Conservation (phyloP, 2,797 vertebrate species). For the Otolemur crassicaudatus region DNA sequence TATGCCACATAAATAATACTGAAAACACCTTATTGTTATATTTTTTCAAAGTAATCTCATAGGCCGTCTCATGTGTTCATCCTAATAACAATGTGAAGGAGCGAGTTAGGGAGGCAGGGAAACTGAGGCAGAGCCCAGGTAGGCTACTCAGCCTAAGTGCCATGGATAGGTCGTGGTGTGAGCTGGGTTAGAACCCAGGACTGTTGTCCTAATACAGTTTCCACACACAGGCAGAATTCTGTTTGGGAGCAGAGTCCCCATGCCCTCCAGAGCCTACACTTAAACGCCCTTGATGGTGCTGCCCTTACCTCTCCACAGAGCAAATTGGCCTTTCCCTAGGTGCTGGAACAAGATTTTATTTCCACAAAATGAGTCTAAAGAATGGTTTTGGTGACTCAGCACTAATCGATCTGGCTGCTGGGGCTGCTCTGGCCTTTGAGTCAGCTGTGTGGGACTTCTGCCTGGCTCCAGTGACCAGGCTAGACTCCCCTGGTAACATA, state of each 20-base stretch:
- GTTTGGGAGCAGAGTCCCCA: background rate
- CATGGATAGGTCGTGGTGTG: background rate
- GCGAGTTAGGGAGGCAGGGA: background rate
- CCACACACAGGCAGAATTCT: background rate
- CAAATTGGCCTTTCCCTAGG: too few relatives aligned
- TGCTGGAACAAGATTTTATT: background rate
- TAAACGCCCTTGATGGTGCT: background rate
- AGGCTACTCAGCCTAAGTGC: background rate
- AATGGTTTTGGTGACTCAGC: background rate
- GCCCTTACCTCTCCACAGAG: background rate
- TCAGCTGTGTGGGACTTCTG: background rate
- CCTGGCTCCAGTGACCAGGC: background rate
- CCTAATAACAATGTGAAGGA: background rate
- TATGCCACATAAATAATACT: background rate
- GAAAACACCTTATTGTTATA: background rate
- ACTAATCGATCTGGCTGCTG: background rate
- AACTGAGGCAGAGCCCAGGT: conserved; percentile 5
- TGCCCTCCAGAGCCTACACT: background rate
- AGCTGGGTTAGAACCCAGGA: background rate
- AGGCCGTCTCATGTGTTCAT: background rate
- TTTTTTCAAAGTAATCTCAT: background rate
- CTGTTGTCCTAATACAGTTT: background rate
- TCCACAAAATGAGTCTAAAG: background rate
- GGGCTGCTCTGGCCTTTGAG: background rate
- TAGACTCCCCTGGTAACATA: background rate